Percentiles rank a stretch among this genome's conserved stretches.
Conservation (phyloP, 1,140 invertebrate species). For the Anastrepha obliqua region DNA sequence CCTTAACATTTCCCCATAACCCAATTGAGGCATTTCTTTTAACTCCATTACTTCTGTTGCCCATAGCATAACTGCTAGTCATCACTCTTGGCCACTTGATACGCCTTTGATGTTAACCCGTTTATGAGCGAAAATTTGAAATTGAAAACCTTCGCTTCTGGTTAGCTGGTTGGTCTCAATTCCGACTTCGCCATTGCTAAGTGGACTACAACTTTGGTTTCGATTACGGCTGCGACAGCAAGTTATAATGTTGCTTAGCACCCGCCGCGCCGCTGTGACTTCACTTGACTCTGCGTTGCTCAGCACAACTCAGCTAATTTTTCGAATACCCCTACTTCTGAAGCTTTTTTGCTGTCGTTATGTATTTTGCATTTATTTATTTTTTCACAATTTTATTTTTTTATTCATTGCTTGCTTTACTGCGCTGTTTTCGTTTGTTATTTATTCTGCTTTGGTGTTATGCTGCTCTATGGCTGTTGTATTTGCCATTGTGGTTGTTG, state of each 20-base stretch:
- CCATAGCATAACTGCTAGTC: not conserved
- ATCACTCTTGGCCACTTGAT: not conserved
- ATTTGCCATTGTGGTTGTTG: conserved; percentile 2
- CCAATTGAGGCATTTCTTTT: not conserved
- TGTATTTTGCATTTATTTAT: conserved; percentile 49
- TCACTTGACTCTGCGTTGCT: not conserved
- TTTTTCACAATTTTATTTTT: conserved; percentile 27
- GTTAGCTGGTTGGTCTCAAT: not conserved
- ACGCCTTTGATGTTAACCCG: not conserved
- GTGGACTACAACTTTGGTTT: not conserved
- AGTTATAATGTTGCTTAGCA: too few species aligned
- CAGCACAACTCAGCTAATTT: not conserved
- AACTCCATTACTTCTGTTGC: not conserved
- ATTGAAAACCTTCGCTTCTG: not conserved
- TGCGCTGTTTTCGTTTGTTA: conserved; percentile 34
- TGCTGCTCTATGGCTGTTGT: not conserved
- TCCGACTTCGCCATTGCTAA: not conserved
- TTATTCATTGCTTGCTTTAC: not conserved
- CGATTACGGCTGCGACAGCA: too few species aligned
- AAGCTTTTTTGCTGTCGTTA: not conserved
- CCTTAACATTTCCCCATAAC: not conserved
- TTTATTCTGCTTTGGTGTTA: conserved; percentile 31
- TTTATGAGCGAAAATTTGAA: not conserved
- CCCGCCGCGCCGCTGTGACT: not conserved
- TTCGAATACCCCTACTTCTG: not conserved